Conservation (phyloP, 1,140 invertebrate genomes). For the Apis dorsata region DNA sequence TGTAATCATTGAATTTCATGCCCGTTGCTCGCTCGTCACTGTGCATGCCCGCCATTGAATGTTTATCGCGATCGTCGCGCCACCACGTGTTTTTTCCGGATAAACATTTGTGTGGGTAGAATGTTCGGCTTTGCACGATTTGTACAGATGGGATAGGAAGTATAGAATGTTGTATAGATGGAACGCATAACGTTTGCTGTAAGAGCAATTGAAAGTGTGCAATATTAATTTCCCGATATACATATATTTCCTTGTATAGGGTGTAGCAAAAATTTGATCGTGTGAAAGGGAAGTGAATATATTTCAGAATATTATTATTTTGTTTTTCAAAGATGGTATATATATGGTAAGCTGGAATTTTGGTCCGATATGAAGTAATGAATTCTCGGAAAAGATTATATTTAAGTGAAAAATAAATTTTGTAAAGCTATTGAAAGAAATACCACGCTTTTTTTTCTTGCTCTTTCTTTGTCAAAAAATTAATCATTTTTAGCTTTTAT, state of each 20-base stretch:
- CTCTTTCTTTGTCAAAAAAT: background rate
- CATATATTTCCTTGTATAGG: too few relatives aligned
- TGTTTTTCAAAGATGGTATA: too few relatives aligned
- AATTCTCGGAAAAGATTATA: too few relatives aligned
- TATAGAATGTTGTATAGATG: background rate
- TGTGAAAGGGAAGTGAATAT: too few relatives aligned
- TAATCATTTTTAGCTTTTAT: background rate
- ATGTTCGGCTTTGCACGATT: background rate
- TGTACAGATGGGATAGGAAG: too few relatives aligned
- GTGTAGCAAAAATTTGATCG: too few relatives aligned
- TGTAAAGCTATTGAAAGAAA: background rate
- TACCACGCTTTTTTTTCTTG: background rate
- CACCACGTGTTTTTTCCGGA: background rate
- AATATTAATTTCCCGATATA: too few relatives aligned
- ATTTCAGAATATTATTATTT: too few relatives aligned
- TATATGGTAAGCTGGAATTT: too few relatives aligned
- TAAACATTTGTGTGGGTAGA: background rate
- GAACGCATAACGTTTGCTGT: too few relatives aligned
- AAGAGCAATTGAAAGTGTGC: too few relatives aligned
- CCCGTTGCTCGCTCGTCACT: background rate
- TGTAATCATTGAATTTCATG: constrained; percentile 9
- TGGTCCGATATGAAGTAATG: too few relatives aligned
- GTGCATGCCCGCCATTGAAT: background rate
- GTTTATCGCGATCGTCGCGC: background rate
- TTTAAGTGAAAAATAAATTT: background rate